Conservation (phyloP, 2,113 vertebrate species). For the Ascaphus truei region DNA sequence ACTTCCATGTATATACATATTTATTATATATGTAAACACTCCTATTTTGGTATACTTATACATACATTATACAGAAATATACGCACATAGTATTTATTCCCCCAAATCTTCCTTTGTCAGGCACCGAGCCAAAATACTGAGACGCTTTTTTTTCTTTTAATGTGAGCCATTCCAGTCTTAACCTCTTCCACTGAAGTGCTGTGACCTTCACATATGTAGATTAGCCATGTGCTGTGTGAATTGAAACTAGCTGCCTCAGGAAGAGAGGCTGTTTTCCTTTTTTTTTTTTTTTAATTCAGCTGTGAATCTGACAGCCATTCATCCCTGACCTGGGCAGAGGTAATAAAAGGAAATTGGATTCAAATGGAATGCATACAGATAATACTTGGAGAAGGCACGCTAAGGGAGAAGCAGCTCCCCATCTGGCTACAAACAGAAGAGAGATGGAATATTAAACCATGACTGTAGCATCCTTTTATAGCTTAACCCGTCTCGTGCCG, state of each 20-base stretch:
- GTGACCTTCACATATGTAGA: conserved; percentile 90
- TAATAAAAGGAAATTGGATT: conserved; percentile 59
- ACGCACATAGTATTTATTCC: conserved; percentile 62
- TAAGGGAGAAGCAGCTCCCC: conserved; percentile 1
- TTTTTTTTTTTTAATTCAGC: conserved; percentile 48
- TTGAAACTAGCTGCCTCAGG: conserved; percentile 60
- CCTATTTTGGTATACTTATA: too few relatives aligned
- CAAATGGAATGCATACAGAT: conserved; percentile 45
- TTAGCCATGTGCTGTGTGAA: conserved; percentile 82
- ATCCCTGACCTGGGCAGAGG: conserved; percentile 64
- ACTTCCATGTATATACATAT: too few relatives aligned
- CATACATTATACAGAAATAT: too few relatives aligned
- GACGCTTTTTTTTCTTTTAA: conserved; percentile 55
- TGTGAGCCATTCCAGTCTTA: conserved; percentile 66
- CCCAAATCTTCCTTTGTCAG: conserved; percentile 57
- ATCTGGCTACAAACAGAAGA: conserved; percentile 11
- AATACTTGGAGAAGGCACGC: conserved; percentile 20
- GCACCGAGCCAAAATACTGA: conserved; percentile 68
- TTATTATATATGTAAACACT: too few relatives aligned
- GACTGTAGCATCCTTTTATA: not conserved
- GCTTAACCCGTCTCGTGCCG: not conserved
- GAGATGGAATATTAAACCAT: not conserved
- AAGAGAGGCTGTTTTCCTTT: conserved; percentile 52
- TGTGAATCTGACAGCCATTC: conserved; percentile 63
- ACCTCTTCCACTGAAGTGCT: conserved; percentile 61